phyloP scores from a whole-genome alignment of 2,888 invertebrate genomes.

The Oscheius onirici region DNA sequence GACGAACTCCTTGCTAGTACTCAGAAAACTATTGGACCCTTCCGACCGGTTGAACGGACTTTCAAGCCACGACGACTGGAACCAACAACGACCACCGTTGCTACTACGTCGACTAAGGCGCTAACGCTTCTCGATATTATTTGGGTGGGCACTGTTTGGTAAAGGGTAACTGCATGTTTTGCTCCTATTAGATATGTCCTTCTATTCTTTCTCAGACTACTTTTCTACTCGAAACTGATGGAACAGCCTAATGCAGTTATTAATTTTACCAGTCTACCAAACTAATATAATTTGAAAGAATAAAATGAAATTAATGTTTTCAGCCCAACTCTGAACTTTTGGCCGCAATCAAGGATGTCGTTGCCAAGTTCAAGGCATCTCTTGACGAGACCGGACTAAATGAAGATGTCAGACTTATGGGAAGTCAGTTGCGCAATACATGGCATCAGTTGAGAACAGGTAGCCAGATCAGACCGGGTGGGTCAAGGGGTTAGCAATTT shows the following conservation, averaged over 20 bases:
- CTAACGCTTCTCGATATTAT: constrained; percentile 53
- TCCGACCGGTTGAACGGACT: constrained; percentile 48
- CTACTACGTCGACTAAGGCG: constrained; percentile 7
- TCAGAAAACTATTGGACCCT: constrained; percentile 48
- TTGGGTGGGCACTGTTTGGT: constrained; percentile 46
- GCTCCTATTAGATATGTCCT: constrained; percentile 32
- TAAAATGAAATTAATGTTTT: constrained; percentile 26
- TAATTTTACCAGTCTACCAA: not conserved
- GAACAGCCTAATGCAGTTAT: not conserved
- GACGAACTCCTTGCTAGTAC: constrained; percentile 27
- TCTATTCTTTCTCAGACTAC: constrained; percentile 26
- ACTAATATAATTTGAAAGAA: not conserved
- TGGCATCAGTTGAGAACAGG: constrained; percentile 64
- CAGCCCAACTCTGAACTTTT: constrained; percentile 67
- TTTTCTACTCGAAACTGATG: constrained; percentile 11
- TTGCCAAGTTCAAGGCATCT: constrained; percentile 61
- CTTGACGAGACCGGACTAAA: constrained; percentile 59
- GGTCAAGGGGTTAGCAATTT: constrained; percentile 25
- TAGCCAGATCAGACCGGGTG: no score
- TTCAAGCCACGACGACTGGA: constrained; percentile 45
- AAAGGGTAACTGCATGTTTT: constrained; percentile 28
- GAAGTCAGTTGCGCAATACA: constrained; percentile 63
- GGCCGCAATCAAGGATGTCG: constrained; percentile 64
- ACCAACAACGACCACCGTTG: constrained; percentile 21
- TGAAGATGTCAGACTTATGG: constrained; percentile 59